phyloP scores from a whole-genome alignment of 2,113 vertebrate species.

The Gorsachius goisagi region DNA sequence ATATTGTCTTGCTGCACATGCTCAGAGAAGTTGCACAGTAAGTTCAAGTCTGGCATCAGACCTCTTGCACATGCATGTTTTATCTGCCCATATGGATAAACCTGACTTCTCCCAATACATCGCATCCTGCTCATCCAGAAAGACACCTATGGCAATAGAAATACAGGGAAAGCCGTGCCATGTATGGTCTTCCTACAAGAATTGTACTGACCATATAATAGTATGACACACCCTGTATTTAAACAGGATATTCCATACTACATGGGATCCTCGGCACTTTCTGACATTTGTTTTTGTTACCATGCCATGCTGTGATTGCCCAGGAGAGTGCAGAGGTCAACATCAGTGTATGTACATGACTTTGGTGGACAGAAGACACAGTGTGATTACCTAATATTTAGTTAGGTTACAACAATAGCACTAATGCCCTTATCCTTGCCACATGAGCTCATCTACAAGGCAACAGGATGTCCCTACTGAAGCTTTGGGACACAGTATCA shows the following conservation, averaged over 20 bases:
- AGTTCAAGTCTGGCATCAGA: neutral
- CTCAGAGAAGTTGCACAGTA: neutral
- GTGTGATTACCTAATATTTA: conserved; percentile 26
- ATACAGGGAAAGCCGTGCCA: neutral
- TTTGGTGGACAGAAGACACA: neutral
- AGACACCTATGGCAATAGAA: neutral
- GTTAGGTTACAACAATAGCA: neutral
- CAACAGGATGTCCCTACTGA: neutral
- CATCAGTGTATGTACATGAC: neutral
- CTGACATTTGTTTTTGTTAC: neutral
- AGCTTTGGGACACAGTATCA: neutral
- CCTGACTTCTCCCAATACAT: neutral
- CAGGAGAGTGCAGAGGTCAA: conserved; percentile 8
- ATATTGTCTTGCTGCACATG: neutral
- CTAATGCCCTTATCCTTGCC: neutral
- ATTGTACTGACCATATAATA: neutral
- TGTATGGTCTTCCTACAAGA: neutral
- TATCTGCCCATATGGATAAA: neutral
- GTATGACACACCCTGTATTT: neutral
- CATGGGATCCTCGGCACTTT: neutral
- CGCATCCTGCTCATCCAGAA: neutral
- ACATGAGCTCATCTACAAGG: neutral
- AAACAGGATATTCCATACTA: neutral
- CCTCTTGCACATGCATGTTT: neutral
- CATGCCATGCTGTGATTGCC: neutral